Percentiles rank a stretch among this genome's conserved stretches.
These are phyloP conservation scores for Eupeodes latifasciatus DNA, from an alignment of 2,888 invertebrate species.

Conservation along the genomic window DNA sequence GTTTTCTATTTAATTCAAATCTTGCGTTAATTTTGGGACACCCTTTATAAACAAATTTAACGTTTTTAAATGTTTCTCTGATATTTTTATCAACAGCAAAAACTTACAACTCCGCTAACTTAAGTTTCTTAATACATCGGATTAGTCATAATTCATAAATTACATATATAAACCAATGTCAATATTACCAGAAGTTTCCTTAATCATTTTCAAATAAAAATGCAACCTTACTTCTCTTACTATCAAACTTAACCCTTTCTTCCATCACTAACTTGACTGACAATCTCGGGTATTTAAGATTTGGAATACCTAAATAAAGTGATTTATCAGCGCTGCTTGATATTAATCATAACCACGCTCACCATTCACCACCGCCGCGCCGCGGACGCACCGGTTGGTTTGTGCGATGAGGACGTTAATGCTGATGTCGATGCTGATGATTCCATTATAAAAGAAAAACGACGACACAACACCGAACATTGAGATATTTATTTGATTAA, in stretches of 20 bases:
- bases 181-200: too few species aligned
- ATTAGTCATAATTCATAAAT: too few species aligned
- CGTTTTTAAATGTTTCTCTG: too few species aligned
- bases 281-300: slow-evolving; percentile 62
- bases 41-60: too few species aligned
- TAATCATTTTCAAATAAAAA: background rate
- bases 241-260: background rate
- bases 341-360: slow-evolving; percentile 59
- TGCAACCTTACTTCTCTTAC: background rate
- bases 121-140: too few species aligned
- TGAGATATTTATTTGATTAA: slow-evolving; percentile 34
- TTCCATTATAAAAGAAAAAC: slow-evolving; percentile 62
- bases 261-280: background rate
- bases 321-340: slow-evolving; percentile 69
- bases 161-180: too few species aligned
- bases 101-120: too few species aligned
- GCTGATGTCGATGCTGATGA: slow-evolving; percentile 52
- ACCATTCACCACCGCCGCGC: background rate
- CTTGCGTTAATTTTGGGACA: too few species aligned
- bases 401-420: slow-evolving; percentile 42
- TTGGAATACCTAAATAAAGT: slow-evolving; percentile 65
- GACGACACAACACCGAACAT: slow-evolving; percentile 26
- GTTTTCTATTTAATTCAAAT: too few species aligned
- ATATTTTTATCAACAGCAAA: too few species aligned
- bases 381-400: background rate